phyloP scores from a whole-genome alignment of 2,888 invertebrate genomes.

The Apamea epomidion region DNA sequence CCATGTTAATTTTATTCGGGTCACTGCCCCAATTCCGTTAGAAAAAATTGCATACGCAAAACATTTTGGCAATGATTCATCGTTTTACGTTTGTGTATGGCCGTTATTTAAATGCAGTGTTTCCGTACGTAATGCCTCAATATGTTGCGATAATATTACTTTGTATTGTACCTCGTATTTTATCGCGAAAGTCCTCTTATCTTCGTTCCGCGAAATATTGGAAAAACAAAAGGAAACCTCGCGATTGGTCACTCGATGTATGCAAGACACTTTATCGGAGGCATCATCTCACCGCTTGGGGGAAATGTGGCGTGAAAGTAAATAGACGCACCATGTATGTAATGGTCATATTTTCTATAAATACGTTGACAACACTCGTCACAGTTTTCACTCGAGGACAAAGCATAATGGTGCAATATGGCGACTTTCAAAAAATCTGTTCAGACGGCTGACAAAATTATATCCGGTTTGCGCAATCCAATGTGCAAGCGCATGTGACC shows the following conservation, averaged over 20 bases:
- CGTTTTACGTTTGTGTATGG: conserved; percentile 37
- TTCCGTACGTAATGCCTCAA: conserved; percentile 42
- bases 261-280: conserved; percentile 46
- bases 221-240: conserved; percentile 37
- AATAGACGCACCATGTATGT: conserved; percentile 52
- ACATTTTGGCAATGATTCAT: conserved; percentile 62
- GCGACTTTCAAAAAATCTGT: conserved; percentile 69
- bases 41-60: conserved; percentile 51
- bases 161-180: conserved; percentile 35
- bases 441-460: conserved; percentile 66
- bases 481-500: conserved; percentile 59
- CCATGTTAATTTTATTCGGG: conserved; percentile 64
- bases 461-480: conserved; percentile 83
- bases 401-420: conserved; percentile 65
- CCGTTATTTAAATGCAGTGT: conserved; percentile 26
- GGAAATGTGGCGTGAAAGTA: conserved; percentile 60
- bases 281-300: conserved; percentile 55
- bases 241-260: conserved; percentile 43
- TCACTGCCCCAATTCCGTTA: conserved; percentile 68
- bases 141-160: conserved; percentile 40
- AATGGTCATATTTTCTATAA: conserved; percentile 61
- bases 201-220: conserved; percentile 42
- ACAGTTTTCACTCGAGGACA: conserved; percentile 62
- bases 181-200: conserved; percentile 23
- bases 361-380: conserved; percentile 54